Evolutionary conservation across 1,140 invertebrate species (phyloP), one percentile per base, ranked within the genome.

Genomic region (Pteromalus puparum): DNA sequence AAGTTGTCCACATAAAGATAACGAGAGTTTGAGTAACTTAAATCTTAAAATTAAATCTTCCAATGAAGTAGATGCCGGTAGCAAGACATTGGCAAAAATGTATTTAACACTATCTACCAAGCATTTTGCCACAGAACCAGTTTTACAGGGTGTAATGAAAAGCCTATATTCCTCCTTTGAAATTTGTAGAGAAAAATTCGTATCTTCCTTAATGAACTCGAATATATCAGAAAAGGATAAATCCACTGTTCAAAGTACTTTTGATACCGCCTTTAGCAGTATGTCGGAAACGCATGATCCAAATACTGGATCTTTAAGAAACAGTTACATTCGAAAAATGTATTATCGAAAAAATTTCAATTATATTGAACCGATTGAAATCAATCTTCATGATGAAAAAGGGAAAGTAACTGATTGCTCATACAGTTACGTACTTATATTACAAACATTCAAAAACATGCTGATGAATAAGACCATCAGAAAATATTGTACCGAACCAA

Each of bases 341-440:
- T 76, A 30, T 46, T 83, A 46, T 26, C 18, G 21, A 46, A 10
- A 83, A 46, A 70, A 48, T 67, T 77, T 68, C n/a, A 28, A 78
- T 53, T 70, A 42, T 42, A 70, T 83, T 68, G 38, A 78, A 48
- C 74, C 74, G 24, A 34, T 83, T 42, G 13, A 78, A 77, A 18
- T 77, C 21, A 15, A 28, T 34, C 21, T 70, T 70, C 10, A 2
- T 15, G 12, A 67, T 12, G 10, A 28, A 34, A 21, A 24, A 68
- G 12, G 34, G 88, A 88, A n/a, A 77, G 61, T 30, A 18, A 38
- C 28, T 7, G 24, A 7, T 68, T 2, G 61, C 70, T 28, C 42
- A 75, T 46, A n/a, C 24, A 30, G 30, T 85, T 87, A 87, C 21
- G 84, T 87, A 34, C 86, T 85, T 46, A 85, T 86, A 84, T 78